Evolutionary conservation across 2,888 invertebrate genomes (phyloP), one percentile per base, ranked within the genome.

Genomic region (Mylabris sibirica): DNA sequence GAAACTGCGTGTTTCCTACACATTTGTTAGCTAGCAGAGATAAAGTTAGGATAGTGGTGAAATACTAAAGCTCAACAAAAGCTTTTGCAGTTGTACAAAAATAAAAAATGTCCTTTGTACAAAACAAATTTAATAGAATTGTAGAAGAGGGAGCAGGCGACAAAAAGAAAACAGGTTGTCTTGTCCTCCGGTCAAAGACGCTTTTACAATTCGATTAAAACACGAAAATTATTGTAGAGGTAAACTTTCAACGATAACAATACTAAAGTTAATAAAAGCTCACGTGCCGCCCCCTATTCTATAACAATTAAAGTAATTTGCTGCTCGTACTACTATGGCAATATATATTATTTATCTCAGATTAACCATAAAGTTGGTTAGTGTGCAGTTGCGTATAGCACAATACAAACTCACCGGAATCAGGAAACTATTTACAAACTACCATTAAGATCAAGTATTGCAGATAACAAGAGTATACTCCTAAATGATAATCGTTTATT

Each of bases 361-460:
- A 80, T 80, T 79, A 80, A 77, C 75, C 75, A 73, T 70, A 74
- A 75, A 74, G 74, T 72, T 70, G 49, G 49, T 72, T 70, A 20
- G 49, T 49, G 69, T 71, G 65, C 71, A 67, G 62, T 70, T 68
- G 71, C 64, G 69, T 76, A n/a, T n/a, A 72, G 76, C 76, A 77
- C 75, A 77, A 76, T 76, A 72, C 71, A 67, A 74, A 74, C 69
- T 74, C 71, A 66, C 70, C 68, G 68, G 68, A 67, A 67, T 71
- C 75, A 73, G 75, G 75, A 80, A 83, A 83, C 82, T 82, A 82
- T 83, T 83, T 82, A 79, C 78, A 77, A 83, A 83, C 80, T 79
- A 78, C 81, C 81, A 83, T 83, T 83, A 82, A 83, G 83, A 83
- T 83, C 80, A 80, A 81, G 81, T 79, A 78, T 78, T 76, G 76